Evolutionary conservation across 2,888 invertebrate species (phyloP).

Genomic region (Selenia dentaria): DNA sequence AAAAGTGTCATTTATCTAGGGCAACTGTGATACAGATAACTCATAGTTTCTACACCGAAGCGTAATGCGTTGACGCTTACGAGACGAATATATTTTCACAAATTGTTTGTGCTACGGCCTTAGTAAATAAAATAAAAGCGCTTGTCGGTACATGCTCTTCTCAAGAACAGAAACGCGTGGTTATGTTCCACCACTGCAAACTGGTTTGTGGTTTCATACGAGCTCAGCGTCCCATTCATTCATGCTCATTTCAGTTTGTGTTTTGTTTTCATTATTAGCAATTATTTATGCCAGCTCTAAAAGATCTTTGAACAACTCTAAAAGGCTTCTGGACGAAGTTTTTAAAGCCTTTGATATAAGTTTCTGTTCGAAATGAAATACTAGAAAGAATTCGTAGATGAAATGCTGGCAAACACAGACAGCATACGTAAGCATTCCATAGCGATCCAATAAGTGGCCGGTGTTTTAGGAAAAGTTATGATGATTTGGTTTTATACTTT

Average conservation of each 20-base stretch:
- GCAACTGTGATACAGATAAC: too few relatives aligned
- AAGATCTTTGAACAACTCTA: too few relatives aligned
- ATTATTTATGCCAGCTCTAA: not conserved
- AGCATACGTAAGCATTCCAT: not conserved
- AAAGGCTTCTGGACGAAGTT: too few relatives aligned
- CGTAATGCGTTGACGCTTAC: too few relatives aligned
- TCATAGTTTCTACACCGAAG: too few relatives aligned
- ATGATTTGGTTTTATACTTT: not conserved
- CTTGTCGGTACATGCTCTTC: not conserved
- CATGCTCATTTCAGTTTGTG: constrained; percentile 17
- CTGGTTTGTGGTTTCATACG: constrained; percentile 8
- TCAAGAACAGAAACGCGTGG: not conserved
- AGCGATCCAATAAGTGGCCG: not conserved
- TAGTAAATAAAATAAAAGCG: not conserved
- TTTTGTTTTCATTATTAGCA: constrained; percentile 9
- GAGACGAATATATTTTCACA: too few relatives aligned
- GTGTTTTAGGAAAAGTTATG: not conserved
- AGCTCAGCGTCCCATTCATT: constrained; percentile 7
- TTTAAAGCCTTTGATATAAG: not conserved
- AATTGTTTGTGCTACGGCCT: not conserved
- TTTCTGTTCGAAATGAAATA: too few relatives aligned
- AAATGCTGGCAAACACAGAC: not conserved
- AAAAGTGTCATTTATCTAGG: too few relatives aligned
- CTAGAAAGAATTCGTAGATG: too few relatives aligned
- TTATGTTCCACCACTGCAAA: constrained; percentile 1